These are phyloP conservation scores for Volucella inanis DNA, from an alignment of 2,888 invertebrate species.

Conservation along the genomic window DNA sequence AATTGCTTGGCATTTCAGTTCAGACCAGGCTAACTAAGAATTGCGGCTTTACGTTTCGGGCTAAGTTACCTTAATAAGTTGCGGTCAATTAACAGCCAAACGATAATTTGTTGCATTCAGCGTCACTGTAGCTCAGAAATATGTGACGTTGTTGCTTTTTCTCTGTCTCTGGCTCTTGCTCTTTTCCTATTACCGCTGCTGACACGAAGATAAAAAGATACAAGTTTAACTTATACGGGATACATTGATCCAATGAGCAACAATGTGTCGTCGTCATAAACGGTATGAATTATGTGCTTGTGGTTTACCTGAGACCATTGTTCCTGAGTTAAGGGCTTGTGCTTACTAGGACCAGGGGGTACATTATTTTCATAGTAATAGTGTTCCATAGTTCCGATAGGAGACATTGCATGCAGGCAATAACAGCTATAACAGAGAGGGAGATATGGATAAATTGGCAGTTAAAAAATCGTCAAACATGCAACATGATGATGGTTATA, in stretches of 20 bases:
- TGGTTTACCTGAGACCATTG: conserved; percentile 59
- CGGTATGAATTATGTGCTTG: conserved; percentile 73
- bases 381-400: conserved; percentile 28
- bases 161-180: not conserved
- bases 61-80: conserved; percentile 73
- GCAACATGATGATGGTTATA: conserved; percentile 61
- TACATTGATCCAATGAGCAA: conserved; percentile 47
- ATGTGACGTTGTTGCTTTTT: conserved; percentile 46
- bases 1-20: conserved; percentile 49
- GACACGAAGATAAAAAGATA: conserved; percentile 37
- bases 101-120: conserved; percentile 69
- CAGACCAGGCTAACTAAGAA: conserved; percentile 56
- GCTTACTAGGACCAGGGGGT: conserved; percentile 2
- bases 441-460: conserved; percentile 45
- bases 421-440: conserved; percentile 4
- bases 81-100: conserved; percentile 70
- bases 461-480: conserved; percentile 64
- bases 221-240: not conserved
- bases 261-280: conserved; percentile 72
- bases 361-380: conserved; percentile 21
- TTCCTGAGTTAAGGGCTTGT: conserved; percentile 2
- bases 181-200: conserved; percentile 18
- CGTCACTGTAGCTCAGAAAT: conserved; percentile 60
- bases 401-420: conserved; percentile 62
- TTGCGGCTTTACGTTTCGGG: conserved; percentile 37